These are phyloP conservation scores for Microcaecilia unicolor DNA, from an alignment of 2,797 vertebrate genomes.

Conservation along the genomic window DNA sequence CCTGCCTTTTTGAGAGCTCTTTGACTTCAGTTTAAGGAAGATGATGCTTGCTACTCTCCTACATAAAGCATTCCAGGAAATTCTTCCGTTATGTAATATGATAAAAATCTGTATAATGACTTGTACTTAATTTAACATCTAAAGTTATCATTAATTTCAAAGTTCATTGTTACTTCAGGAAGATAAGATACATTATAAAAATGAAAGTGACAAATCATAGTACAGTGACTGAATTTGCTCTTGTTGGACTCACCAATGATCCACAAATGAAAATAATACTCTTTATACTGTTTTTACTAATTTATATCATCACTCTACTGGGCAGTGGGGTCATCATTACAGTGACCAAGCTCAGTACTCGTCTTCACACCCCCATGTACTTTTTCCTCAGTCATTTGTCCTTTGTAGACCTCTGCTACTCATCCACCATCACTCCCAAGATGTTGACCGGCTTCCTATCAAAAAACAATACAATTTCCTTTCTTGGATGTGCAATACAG, in stretches of 20 bases:
- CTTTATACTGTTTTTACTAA: not conserved
- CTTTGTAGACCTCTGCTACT: slow-evolving; percentile 26
- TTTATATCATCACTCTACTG: not conserved
- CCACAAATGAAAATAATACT: not conserved
- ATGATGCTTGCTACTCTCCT: too few relatives aligned
- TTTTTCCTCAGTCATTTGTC: slow-evolving; percentile 19
- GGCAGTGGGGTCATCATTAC: not conserved
- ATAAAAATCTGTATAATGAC: too few relatives aligned
- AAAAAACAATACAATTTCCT: slow-evolving; percentile 12
- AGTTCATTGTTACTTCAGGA: too few relatives aligned
- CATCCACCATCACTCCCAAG: slow-evolving; percentile 15
- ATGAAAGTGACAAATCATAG: not conserved
- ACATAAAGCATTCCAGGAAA: too few relatives aligned
- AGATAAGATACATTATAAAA: too few relatives aligned
- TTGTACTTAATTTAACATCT: too few relatives aligned
- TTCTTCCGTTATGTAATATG: too few relatives aligned
- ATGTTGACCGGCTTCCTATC: slow-evolving; percentile 7
- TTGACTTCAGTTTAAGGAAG: too few relatives aligned
- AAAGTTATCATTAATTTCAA: too few relatives aligned
- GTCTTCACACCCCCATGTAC: too few relatives aligned
- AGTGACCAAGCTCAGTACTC: too few relatives aligned
- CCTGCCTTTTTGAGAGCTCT: too few relatives aligned
- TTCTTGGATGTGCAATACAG: slow-evolving; percentile 11
- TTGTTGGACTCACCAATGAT: not conserved
- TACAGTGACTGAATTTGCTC: not conserved